Conservation (phyloP, 2,797 vertebrate genomes). For the Babyrousa celebensis region DNA sequence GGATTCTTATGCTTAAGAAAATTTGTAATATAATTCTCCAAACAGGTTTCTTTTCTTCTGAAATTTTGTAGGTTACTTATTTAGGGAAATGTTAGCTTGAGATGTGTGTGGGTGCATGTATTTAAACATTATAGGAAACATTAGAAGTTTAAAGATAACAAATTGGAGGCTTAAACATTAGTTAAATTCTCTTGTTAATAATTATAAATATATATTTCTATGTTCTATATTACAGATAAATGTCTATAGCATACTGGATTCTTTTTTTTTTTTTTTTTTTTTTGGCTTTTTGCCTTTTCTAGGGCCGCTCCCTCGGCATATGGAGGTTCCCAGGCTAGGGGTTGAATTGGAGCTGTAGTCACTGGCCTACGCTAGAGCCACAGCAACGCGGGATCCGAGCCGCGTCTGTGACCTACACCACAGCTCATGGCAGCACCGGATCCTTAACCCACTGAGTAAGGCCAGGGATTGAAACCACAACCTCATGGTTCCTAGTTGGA, state of each 20-base stretch:
- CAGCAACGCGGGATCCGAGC: too few relatives aligned
- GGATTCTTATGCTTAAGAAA: slow-evolving; percentile 43
- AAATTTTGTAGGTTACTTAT: not conserved
- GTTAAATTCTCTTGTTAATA: not conserved
- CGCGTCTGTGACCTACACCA: too few relatives aligned
- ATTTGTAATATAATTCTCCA: slow-evolving; percentile 31
- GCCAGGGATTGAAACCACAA: too few relatives aligned
- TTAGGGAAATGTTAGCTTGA: not conserved
- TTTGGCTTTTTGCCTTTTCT: too few relatives aligned
- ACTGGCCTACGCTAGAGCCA: too few relatives aligned
- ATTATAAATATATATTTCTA: not conserved
- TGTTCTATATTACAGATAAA: not conserved
- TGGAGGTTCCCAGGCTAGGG: too few relatives aligned
- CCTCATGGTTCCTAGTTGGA: too few relatives aligned
- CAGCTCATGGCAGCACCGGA: too few relatives aligned
- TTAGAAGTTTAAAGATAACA: not conserved
- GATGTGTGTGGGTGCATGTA: not conserved
- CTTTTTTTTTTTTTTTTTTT: not conserved
- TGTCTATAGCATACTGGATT: not conserved
- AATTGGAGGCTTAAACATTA: not conserved
- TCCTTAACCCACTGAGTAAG: too few relatives aligned
- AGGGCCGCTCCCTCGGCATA: too few relatives aligned
- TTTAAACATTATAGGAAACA: not conserved
- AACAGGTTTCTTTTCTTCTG: slow-evolving; percentile 14
- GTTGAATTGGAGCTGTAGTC: too few relatives aligned